phyloP scores from a whole-genome alignment of 2,113 vertebrate species.

The Chaetodon trifascialis region DNA sequence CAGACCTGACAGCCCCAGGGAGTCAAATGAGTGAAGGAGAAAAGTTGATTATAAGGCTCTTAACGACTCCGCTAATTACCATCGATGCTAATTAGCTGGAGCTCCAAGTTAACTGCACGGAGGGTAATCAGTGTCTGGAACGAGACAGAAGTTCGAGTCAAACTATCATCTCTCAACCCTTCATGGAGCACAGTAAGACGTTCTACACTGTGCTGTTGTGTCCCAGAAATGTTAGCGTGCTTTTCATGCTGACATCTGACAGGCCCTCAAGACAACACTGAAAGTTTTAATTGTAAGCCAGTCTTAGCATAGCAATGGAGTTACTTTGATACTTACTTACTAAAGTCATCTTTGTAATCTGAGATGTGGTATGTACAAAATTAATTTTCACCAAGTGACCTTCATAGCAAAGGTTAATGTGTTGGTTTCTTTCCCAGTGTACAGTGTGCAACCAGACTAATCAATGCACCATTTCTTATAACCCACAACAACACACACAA shows the following conservation, averaged over 20 bases:
- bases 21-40: conserved; percentile 78
- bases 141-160: conserved; percentile 78
- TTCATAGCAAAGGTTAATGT: conserved; percentile 45
- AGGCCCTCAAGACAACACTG: conserved; percentile 33
- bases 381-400: conserved; percentile 37
- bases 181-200: conserved; percentile 64
- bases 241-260: conserved; percentile 47
- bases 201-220: conserved; percentile 56
- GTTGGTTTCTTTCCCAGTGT: conserved; percentile 17
- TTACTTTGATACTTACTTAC: background rate
- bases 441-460: conserved; percentile 18
- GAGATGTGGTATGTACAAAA: background rate
- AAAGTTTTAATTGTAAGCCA: conserved; percentile 43
- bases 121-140: conserved; percentile 81
- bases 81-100: conserved; percentile 81
- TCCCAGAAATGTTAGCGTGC: conserved; percentile 45
- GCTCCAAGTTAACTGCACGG: conserved; percentile 80
- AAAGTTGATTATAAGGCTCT: conserved; percentile 85
- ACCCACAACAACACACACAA: conserved; percentile 19
- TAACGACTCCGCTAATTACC: conserved; percentile 84
- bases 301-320: background rate
- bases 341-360: conserved; percentile 13
- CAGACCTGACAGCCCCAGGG: conserved; percentile 80
- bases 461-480: conserved; percentile 19
- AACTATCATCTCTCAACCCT: conserved; percentile 79